Evolutionary conservation across 2,797 vertebrate species (phyloP), one percentile per base, ranked within the genome.

Genomic region (Diplodus sargus): DNA sequence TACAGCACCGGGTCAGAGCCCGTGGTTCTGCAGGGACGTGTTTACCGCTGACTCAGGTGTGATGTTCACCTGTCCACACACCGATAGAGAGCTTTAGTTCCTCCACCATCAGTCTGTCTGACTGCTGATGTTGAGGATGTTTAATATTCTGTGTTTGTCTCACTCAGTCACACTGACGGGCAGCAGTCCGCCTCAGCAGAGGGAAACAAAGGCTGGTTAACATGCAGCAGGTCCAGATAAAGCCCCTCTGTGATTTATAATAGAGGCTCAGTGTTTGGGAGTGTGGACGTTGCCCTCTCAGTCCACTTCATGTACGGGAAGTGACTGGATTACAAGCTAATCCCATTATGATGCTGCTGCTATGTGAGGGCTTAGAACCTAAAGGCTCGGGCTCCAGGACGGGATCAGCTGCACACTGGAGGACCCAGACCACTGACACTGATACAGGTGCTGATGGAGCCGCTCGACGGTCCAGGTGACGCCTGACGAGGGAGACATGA

Each of bases 261-360:
- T 75, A 92, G 91, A 64, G 87, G 79, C 87, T 79, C 81, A 89
- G 88, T 91, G 92, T 93, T 90, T 79, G 53, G 59, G 66, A 58
- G 60, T 56, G 82, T 89, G 91, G 90, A 93, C 90, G 39, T 92
- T 91, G 90, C 72, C 83, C 91, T 84, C 79, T 90, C 76, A 48
- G 76, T 84, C 85, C 74, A 76, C 77, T 78, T 64, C 71, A 45
- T 9, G 57, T 30, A 79, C 51, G 66, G 86, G 83, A 86, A 87
- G 82, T 87, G 90, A 53, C 79, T 75, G 91, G 93, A 95, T 95
- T 93, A 93, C 68, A 57, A 3, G 70, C 47, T 95, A 95, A 95
- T 95, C 94, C 90, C 90, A 94, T 94, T 94, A 94, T 85, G 82
- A 86, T 89, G 90, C 85, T 75, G 79, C 81, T 70, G 85, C 87